Conservation (phyloP, 2,888 invertebrate species). For the Spodoptera picta region DNA sequence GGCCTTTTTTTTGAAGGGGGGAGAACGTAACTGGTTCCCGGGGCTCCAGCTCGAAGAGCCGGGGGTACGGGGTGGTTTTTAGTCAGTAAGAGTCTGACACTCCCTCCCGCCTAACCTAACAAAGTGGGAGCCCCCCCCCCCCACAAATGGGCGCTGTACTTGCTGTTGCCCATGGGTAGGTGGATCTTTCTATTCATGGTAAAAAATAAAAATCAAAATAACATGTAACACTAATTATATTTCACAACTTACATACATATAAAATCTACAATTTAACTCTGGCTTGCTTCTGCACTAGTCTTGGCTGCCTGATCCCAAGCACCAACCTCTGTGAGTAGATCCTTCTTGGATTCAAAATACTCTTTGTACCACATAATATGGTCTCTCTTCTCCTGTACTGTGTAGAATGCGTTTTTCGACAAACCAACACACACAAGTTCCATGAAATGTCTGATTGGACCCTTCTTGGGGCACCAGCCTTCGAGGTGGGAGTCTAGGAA, state of each 20-base stretch:
- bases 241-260: conserved; percentile 33
- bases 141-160: too few species aligned
- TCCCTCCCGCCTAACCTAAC: too few species aligned
- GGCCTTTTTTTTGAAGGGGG: too few species aligned
- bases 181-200: too few species aligned
- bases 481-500: conserved; percentile 96
- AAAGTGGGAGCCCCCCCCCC: too few species aligned
- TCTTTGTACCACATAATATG: conserved; percentile 97
- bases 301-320: conserved; percentile 79
- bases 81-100: too few species aligned
- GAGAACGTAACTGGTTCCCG: too few species aligned
- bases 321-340: conserved; percentile 91
- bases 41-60: too few species aligned
- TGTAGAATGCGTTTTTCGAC: conserved; percentile 97
- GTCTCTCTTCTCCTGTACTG: conserved; percentile 95
- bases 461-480: conserved; percentile 96
- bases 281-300: conserved; percentile 58
- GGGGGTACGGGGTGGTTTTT: too few species aligned
- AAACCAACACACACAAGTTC: conserved; percentile 97
- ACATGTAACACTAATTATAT: conserved; percentile 50
- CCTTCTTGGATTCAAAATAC: conserved; percentile 95
- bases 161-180: too few species aligned
- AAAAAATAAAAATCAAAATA: conserved; percentile 13
- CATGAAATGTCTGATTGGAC: conserved; percentile 99
- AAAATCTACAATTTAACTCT: conserved; percentile 48